Base-by-base conservation (phyloP, 2,113 vertebrate genomes). In the Ariopsis seemanni region DNA sequence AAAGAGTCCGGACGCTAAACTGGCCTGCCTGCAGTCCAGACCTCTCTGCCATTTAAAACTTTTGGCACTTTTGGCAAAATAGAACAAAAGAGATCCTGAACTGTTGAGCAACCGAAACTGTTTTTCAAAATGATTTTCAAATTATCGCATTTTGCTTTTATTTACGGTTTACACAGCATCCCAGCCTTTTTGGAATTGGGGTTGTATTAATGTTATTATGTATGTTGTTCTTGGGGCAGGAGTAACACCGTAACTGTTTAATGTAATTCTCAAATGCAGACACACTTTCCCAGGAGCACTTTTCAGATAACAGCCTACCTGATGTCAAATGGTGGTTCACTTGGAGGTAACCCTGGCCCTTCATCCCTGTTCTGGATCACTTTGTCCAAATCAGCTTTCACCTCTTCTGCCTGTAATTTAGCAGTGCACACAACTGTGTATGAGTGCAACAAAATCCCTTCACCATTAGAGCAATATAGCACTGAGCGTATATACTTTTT, bases 321-420 rank as follows among this genome's bases (percentile, higher is more conserved):
- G 88, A 94, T 90, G 88, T 91, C 87, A 69, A 25, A 22, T 65
- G 89, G 87, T 17, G 74, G 85, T 0, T 87, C 84, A 85, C 91
- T 91, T 27, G 2, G 34, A 1, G 88, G 91, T 1, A 92, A 88
- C 55, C 55, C 20, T 17, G 20, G 89, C 17, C 72, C 89, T 22
- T 50, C 87, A 67, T 92, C 93, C 71, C 87, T 84, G 34, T 89
- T 91, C 86, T 89, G 87, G 20, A 96, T 0, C 0, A 82, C 86
- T 88, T 92, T 96, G 85, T 97, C 94, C 90, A 99, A 90, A 88
- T 95, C 95, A 22, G 8, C 90, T 88, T 86, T 95, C 84, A 99
- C 89, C 4, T 84, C 11, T 34, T 95, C 93, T 10, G 97, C 98
- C 98, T 98, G 89, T 14, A 82, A 87, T n/a, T 81, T 15, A 87